Evolutionary conservation across 2,888 invertebrate species (phyloP).

Genomic region (Dusona sp.): DNA sequence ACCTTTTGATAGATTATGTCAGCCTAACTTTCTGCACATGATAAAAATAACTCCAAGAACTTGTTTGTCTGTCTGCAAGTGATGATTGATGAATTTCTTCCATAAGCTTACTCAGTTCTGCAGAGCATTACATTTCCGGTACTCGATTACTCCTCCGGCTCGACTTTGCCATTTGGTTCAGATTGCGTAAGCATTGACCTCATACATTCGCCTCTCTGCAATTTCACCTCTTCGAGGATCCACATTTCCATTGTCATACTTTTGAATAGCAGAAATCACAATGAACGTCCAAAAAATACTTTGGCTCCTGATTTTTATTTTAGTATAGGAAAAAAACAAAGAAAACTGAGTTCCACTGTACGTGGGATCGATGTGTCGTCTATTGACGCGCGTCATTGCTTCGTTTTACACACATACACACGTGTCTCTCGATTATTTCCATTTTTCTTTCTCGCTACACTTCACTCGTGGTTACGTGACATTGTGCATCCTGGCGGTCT

Average conservation of each 20-base stretch:
- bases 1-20: constrained; percentile 40
- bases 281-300: constrained; percentile 7
- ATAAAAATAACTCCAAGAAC: constrained; percentile 4
- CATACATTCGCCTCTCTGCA: neutral
- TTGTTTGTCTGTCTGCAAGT: neutral
- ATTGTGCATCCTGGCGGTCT: constrained; percentile 68
- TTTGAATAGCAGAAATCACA: constrained; percentile 11
- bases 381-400: constrained; percentile 66
- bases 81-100: constrained; percentile 33
- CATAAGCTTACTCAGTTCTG: constrained; percentile 3
- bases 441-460: constrained; percentile 73
- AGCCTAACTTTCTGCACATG: neutral
- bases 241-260: neutral
- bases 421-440: constrained; percentile 40
- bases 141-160: constrained; percentile 14
- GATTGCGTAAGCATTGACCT: neutral
- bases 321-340: constrained; percentile 3
- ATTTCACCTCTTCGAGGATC: constrained; percentile 1
- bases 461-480: constrained; percentile 76
- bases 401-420: constrained; percentile 29
- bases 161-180: neutral
- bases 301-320: neutral
- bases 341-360: constrained; percentile 22
- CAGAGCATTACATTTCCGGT: constrained; percentile 28
- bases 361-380: constrained; percentile 42